Evolutionary conservation across 2,888 invertebrate genomes (phyloP), one percentile per base, ranked within the genome.

Genomic region (Tribolium freemani): DNA sequence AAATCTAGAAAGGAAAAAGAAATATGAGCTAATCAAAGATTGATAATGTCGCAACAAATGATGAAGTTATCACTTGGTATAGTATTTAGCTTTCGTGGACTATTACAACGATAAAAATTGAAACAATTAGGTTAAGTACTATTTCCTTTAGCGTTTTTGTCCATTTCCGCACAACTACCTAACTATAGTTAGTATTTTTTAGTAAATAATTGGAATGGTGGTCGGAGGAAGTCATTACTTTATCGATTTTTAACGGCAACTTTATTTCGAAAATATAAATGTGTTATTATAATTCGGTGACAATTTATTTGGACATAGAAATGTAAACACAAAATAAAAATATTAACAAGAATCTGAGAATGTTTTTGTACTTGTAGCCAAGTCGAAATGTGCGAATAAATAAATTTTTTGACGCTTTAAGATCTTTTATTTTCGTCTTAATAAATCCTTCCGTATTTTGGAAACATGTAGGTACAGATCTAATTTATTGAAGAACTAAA

Each of bases 21-120:
- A 63, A 63, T 31, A 30, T 50, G 31, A 61, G 46, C 48, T 50
- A 61, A 63, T 63, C 51, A 63, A 63, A 63, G 31, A 63, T 30
- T 63, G 63, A 63, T 63, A 63, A 31, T 50, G 61, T 9, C 21
- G 44, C 10, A 46, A 56, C 11, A 3, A 16, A 6, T 8, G 44
- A 54, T 9, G 44, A 31, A 3, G 54, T 54, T 30, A 26, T 26
- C 54, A 26, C 9, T 54, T 54, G 31, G 1, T n/a, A n/a, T n/a
- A n/a, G n/a, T 31, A 16, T 16, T 16, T 16, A 16, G 16, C 16
- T 16, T 16, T 16, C 16, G 1, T 16, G 16, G 16, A 26, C 26
- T 26, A 0, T 26, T 26, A 1, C 1, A 26, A 26, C 26, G 26
- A 26, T 26, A 26, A 26, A 26, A 26, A 26, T 5, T 26, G 26